Evolutionary conservation across 2,113 vertebrate species (phyloP).

Genomic region (Phyllostomus hastatus): DNA sequence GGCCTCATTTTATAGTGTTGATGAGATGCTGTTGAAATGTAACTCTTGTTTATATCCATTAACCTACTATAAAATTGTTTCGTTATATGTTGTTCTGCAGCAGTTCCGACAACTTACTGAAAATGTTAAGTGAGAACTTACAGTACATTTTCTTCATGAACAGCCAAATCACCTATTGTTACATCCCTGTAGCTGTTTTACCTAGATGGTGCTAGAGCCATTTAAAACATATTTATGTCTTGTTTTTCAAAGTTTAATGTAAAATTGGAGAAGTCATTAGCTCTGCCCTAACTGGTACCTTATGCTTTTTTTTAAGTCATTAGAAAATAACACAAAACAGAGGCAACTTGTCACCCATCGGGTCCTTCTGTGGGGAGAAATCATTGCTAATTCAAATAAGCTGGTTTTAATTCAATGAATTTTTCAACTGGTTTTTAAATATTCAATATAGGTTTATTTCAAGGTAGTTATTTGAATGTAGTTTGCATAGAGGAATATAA

Average conservation of each 20-base stretch:
- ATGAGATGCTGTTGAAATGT: background rate
- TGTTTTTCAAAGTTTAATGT: conserved; percentile 26
- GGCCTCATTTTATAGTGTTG: background rate
- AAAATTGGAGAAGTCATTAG: conserved; percentile 47
- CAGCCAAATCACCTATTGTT: background rate
- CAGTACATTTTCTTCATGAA: background rate
- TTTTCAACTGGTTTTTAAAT: conserved; percentile 50
- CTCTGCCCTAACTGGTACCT: background rate
- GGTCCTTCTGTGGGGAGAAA: background rate
- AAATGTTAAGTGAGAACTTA: background rate
- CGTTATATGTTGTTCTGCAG: background rate
- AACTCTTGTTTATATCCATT: background rate
- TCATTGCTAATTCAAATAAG: conserved; percentile 7
- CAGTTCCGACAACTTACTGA: background rate
- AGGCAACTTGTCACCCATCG: background rate
- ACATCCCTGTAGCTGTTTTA: background rate
- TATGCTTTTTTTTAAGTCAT: background rate
- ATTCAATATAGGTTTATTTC: background rate
- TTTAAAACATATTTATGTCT: conserved; percentile 22
- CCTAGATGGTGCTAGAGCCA: background rate
- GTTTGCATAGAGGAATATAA: background rate
- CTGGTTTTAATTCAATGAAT: conserved; percentile 39
- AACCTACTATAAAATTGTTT: background rate
- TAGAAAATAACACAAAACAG: conserved; percentile 26
- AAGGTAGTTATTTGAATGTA: conserved; percentile 10